Conservation (phyloP, 2,113 vertebrate genomes). For the Gambusia affinis region DNA sequence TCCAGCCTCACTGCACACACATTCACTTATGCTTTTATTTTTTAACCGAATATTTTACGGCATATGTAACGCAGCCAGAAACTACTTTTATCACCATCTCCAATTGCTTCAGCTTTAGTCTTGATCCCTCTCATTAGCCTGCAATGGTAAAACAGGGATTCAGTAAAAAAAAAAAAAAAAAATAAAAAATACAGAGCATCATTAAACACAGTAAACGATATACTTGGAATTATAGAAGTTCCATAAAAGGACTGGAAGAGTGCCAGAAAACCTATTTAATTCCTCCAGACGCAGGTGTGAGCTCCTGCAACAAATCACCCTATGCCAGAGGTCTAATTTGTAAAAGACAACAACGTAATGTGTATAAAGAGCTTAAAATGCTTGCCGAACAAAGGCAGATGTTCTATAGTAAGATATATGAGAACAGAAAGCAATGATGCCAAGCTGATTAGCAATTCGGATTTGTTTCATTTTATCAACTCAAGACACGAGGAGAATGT, state of each 20-base stretch:
- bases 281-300: conserved; percentile 67
- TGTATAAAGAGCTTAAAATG: conserved; percentile 62
- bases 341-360: conserved; percentile 75
- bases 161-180: conserved; percentile 55
- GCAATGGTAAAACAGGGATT: conserved; percentile 65
- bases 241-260: conserved; percentile 67
- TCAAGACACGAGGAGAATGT: conserved; percentile 14
- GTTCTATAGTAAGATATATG: conserved; percentile 33
- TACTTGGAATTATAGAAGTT: conserved; percentile 64
- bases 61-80: conserved; percentile 65
- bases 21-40: conserved; percentile 17
- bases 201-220: conserved; percentile 77
- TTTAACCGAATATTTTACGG: conserved; percentile 42
- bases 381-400: conserved; percentile 37
- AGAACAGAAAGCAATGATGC: conserved; percentile 21
- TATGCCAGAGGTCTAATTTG: conserved; percentile 69
- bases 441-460: conserved; percentile 34
- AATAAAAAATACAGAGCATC: conserved; percentile 59
- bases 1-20: conserved; percentile 17
- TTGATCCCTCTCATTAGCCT: conserved; percentile 69
- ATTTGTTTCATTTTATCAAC: conserved; percentile 35
- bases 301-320: conserved; percentile 67
- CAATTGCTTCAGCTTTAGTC: conserved; percentile 52
- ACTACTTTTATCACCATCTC: conserved; percentile 67
- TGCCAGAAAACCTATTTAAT: conserved; percentile 76